Conservation (phyloP, 2,888 invertebrate species). For the Meloe dianella region DNA sequence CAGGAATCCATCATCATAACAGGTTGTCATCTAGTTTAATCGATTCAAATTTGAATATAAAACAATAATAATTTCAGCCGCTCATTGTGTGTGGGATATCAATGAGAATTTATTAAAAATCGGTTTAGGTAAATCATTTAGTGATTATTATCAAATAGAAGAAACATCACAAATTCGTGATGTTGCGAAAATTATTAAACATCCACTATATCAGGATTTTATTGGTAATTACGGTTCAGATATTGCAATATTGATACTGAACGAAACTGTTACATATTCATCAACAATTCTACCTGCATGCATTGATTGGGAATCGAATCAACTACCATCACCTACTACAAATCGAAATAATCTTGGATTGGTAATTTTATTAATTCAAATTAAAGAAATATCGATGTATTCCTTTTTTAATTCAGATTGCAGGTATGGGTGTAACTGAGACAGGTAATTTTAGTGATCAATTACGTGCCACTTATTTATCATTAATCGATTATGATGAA, state of each 20-base stretch:
- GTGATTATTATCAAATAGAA: constrained; percentile 48
- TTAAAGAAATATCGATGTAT: not conserved
- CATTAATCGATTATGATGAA: constrained; percentile 62
- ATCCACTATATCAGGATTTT: constrained; percentile 61
- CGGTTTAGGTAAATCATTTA: constrained; percentile 53
- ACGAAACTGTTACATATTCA: constrained; percentile 56
- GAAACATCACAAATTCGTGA: constrained; percentile 50
- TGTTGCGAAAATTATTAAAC: constrained; percentile 58
- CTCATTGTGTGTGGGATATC: constrained; percentile 58
- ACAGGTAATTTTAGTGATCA: constrained; percentile 61
- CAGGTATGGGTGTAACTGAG: constrained; percentile 69
- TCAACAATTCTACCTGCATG: constrained; percentile 63
- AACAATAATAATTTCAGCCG: constrained; percentile 47
- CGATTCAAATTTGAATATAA: not conserved
- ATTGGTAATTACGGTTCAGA: constrained; percentile 65
- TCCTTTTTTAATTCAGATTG: constrained; percentile 57
- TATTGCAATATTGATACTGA: constrained; percentile 62
- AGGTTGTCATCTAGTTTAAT: constrained; percentile 29
- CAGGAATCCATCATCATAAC: constrained; percentile 58
- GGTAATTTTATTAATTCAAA: not conserved
- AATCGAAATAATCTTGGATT: not conserved
- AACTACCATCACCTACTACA: not conserved
- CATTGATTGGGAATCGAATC: constrained; percentile 55
- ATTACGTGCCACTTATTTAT: constrained; percentile 61
- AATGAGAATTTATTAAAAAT: constrained; percentile 50